Evolutionary conservation across 2,113 vertebrate species (phyloP).

Genomic region (Dendrocopos noguchii): DNA sequence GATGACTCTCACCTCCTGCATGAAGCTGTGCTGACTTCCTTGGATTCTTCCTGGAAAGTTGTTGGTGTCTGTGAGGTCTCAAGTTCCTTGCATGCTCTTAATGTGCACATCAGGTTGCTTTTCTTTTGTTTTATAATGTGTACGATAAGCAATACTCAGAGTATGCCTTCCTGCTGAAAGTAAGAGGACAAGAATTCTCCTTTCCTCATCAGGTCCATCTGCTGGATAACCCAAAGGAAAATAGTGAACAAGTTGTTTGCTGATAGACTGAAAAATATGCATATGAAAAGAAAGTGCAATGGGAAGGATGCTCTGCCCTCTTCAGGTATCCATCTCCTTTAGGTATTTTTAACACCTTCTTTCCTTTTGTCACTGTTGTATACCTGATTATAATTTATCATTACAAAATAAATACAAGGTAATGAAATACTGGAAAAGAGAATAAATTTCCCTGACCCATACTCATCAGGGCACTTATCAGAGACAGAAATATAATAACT

Average conservation of each 20-base stretch:
- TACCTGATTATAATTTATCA: not conserved
- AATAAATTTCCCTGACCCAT: not conserved
- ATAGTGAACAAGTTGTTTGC: not conserved
- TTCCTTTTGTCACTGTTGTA: not conserved
- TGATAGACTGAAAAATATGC: not conserved
- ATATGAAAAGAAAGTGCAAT: not conserved
- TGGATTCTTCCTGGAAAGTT: constrained; percentile 27
- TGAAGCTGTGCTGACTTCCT: not conserved
- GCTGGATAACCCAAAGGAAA: not conserved
- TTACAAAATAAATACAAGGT: not conserved
- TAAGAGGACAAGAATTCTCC: not conserved
- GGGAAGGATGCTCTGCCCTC: not conserved
- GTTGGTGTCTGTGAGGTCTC: not conserved
- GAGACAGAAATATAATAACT: not conserved
- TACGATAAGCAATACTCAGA: not conserved
- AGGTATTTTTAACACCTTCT: not conserved
- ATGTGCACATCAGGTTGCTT: not conserved
- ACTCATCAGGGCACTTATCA: not conserved
- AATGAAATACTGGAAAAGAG: not conserved
- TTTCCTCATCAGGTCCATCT: not conserved
- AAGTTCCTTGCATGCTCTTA: not conserved
- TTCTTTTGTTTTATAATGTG: not conserved
- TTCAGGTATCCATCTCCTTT: not conserved
- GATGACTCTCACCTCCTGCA: not conserved
- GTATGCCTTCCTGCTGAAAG: not conserved